Evolutionary conservation across 2,113 vertebrate genomes (phyloP), one percentile per base, ranked within the genome.

Genomic region (Rissa tridactyla): DNA sequence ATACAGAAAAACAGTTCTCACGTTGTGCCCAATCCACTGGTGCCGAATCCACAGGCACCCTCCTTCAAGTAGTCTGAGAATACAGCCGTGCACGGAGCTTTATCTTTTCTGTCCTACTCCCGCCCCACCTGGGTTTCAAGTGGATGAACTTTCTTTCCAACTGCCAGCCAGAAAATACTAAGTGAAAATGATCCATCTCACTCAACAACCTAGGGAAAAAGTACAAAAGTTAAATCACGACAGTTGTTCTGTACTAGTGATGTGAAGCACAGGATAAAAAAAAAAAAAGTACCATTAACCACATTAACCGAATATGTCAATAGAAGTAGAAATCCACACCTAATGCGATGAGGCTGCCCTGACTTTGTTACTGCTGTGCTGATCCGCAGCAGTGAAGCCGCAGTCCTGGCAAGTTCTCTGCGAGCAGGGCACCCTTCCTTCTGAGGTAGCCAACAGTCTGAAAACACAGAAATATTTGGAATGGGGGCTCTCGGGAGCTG

Each of bases 1-100:
- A 97, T 90, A 96, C 44, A 88, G 95, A 75, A 88, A 92, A 95
- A 61, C 72, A 75, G 54, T 92, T 97, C 82, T 96, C 92, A 60
- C 60, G 29, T 75, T 85, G 88, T 93, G 92, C 75, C 86, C 80
- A 66, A 66, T 80, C 84, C 95, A 94, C 70, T 47, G 70, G 90
- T 92, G 54, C 82, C 0, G 4, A 82, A 92, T 92, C 60, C 64
- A 82, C 55, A 40, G 49, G 61, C 82, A 72, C 44, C 13, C 47
- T 87, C 42, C 77, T 88, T 38, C 51, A 42, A 86, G 51, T 51
- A 71, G 55, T 22, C 80, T 76, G 81, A 81, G 70, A 80, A 55
- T 32, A 66, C 42, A 79, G 68, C 66, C 2, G 0, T 8, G 65
- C 54, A 23, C 6, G 55, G 38, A 44, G 60, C 42, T 90, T 61